These are phyloP conservation scores for Euzetes globulus DNA, from an alignment of 2,888 invertebrate species.

Conservation along the genomic window DNA sequence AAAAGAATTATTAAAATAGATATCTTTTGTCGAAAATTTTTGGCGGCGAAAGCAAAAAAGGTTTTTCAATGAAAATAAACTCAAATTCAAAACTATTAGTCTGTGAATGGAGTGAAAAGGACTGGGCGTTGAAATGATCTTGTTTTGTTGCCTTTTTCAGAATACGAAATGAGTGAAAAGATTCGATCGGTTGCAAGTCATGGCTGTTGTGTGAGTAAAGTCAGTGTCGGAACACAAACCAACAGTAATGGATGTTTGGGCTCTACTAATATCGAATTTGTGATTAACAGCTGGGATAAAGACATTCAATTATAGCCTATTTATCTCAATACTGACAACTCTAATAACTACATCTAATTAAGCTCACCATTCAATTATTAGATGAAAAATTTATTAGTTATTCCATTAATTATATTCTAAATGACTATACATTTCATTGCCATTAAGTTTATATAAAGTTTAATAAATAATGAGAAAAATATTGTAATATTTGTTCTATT, in stretches of 20 bases:
- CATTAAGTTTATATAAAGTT: no score
- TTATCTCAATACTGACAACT: neutral
- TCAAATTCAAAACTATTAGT: neutral
- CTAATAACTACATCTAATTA: no score
- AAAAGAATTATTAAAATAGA: no score
- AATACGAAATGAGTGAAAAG: slow-evolving; percentile 21
- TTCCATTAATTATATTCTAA: no score
- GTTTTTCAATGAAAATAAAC: neutral
- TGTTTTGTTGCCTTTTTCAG: neutral
- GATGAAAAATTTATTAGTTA: no score
- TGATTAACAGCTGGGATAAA: slow-evolving; percentile 29
- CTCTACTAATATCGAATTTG: slow-evolving; percentile 20
- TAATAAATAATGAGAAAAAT: no score
- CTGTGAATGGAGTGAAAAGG: neutral
- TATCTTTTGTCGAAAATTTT: neutral
- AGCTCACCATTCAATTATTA: no score
- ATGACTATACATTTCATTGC: no score
- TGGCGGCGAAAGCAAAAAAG: no score
- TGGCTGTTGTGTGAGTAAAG: neutral
- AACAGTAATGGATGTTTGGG: slow-evolving; percentile 17
- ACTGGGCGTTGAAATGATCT: neutral
- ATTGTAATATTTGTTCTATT: no score
- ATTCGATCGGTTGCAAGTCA: neutral
- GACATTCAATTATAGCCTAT: slow-evolving; percentile 15
- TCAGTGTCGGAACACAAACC: slow-evolving; percentile 18